Evolutionary conservation across 2,113 vertebrate species (phyloP).

Genomic region (Clarias gariepinus): DNA sequence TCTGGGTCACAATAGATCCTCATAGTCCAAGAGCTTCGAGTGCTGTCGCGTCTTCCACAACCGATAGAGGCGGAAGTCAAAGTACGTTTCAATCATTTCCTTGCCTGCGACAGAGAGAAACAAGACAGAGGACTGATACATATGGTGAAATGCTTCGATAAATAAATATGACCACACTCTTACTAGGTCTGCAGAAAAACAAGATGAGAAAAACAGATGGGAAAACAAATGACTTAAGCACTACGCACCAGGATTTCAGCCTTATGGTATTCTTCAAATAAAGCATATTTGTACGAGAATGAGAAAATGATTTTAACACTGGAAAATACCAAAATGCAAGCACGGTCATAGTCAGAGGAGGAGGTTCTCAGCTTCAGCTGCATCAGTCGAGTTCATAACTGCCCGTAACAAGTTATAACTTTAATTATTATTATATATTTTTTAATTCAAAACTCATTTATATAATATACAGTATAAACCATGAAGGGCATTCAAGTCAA

Average conservation of each 20-base stretch:
- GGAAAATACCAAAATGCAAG: background rate
- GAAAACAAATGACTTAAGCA: background rate
- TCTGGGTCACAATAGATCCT: constrained; percentile 80
- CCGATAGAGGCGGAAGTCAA: constrained; percentile 96
- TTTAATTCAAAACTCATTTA: too few relatives aligned
- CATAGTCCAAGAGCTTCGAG: constrained; percentile 93
- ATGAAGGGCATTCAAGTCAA: too few relatives aligned
- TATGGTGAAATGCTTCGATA: background rate
- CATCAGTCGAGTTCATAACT: background rate
- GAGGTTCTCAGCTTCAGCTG: background rate
- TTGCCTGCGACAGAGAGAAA: constrained; percentile 77
- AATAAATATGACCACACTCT: background rate
- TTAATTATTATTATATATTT: too few relatives aligned
- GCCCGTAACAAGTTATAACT: background rate
- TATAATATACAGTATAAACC: too few relatives aligned
- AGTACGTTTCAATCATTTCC: constrained; percentile 96
- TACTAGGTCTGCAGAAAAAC: background rate
- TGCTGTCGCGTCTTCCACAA: constrained; percentile 98
- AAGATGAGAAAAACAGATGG: constrained; percentile 2
- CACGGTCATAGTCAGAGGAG: background rate
- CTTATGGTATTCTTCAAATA: background rate
- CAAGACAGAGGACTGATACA: background rate
- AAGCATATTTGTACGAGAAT: background rate
- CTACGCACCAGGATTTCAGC: background rate
- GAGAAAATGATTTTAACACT: background rate